Conservation (phyloP, 1,140 invertebrate genomes). For the Drosophila jambulina region DNA sequence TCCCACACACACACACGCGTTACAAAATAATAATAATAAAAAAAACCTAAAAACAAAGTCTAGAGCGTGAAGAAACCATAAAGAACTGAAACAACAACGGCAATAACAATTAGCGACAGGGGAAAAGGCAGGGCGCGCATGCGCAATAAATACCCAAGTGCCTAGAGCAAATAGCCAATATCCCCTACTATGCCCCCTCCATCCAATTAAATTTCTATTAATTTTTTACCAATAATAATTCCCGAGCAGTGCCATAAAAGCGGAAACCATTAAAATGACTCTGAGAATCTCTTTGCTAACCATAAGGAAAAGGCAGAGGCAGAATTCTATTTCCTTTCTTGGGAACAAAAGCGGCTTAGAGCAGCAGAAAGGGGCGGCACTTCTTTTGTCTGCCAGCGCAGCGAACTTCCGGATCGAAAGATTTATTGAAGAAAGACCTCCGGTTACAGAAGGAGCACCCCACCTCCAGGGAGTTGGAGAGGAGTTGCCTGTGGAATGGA, state of each 20-base stretch:
- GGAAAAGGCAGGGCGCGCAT: slow-evolving; percentile 31
- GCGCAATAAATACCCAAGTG: slow-evolving; percentile 70
- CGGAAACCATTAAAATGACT: slow-evolving; percentile 80
- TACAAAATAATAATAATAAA: slow-evolving; percentile 1
- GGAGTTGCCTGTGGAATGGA: background rate
- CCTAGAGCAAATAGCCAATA: slow-evolving; percentile 39
- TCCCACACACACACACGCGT: slow-evolving; percentile 13
- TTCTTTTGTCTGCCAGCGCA: slow-evolving; percentile 59
- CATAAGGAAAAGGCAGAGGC: slow-evolving; percentile 23
- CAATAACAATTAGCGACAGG: slow-evolving; percentile 47
- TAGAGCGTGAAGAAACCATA: slow-evolving; percentile 68
- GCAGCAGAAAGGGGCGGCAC: slow-evolving; percentile 34
- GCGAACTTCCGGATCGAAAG: slow-evolving; percentile 73
- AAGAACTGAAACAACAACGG: slow-evolving; percentile 41
- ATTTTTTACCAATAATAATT: slow-evolving; percentile 65
- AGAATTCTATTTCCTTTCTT: slow-evolving; percentile 77
- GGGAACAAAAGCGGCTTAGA: slow-evolving; percentile 75
- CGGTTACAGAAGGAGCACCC: slow-evolving; percentile 5
- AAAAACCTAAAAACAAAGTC: slow-evolving; percentile 29
- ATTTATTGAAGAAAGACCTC: slow-evolving; percentile 40
- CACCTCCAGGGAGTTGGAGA: background rate
- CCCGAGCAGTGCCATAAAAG: slow-evolving; percentile 65
- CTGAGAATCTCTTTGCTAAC: slow-evolving; percentile 36
- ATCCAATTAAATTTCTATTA: slow-evolving; percentile 80
- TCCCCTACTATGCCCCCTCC: slow-evolving; percentile 6